These are phyloP conservation scores for Zosterops lateralis DNA, from an alignment of 2,113 vertebrate species.

Conservation along the genomic window DNA sequence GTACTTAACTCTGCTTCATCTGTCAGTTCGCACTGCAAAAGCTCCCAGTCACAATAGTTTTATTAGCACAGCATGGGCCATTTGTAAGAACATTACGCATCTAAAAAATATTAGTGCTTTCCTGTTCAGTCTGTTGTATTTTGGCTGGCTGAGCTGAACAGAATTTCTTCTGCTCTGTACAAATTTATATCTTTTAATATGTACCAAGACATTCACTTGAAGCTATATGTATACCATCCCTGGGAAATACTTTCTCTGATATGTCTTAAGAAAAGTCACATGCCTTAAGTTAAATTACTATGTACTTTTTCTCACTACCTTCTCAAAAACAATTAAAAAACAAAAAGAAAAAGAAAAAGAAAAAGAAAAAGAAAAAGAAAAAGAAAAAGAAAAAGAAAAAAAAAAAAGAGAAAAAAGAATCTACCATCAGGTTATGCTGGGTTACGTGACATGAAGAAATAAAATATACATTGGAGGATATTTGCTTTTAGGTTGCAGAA, in stretches of 20 bases:
- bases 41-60: conserved; percentile 77
- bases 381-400: too few species aligned
- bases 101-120: conserved; percentile 70
- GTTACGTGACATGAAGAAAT: neutral
- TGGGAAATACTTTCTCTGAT: neutral
- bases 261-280: neutral
- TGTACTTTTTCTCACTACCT: neutral
- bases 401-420: too few species aligned
- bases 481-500: neutral
- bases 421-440: neutral
- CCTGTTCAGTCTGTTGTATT: conserved; percentile 66
- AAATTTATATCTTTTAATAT: conserved; percentile 43
- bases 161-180: conserved; percentile 61
- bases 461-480: neutral
- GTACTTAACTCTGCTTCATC: conserved; percentile 77
- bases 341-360: too few species aligned
- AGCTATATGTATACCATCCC: neutral
- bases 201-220: neutral
- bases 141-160: conserved; percentile 58
- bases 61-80: conserved; percentile 78
- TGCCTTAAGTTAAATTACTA: neutral
- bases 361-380: too few species aligned
- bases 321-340: neutral
- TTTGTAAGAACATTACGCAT: conserved; percentile 73
- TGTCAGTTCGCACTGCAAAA: conserved; percentile 78